A percentile compares a stretch with the other conserved stretches of the same genome.
These are phyloP conservation scores for Echiichthys vipera DNA, from an alignment of 2,797 vertebrate species.

Conservation along the genomic window DNA sequence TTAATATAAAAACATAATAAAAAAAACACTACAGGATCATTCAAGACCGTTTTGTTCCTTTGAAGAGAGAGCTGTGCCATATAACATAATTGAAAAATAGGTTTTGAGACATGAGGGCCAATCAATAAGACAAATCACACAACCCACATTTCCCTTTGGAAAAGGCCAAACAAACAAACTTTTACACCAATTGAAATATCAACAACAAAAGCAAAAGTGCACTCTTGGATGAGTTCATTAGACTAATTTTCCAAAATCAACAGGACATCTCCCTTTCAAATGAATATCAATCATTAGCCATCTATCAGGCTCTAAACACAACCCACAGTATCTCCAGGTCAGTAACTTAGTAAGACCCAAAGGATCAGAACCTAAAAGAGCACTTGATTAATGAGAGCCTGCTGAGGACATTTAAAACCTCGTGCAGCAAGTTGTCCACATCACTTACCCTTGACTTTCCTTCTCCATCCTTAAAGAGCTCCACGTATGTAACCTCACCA, in stretches of 20 bases:
- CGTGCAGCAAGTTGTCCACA: slow-evolving; percentile 95
- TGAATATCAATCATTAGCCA: slow-evolving; percentile 81
- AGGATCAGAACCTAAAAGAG: slow-evolving; percentile 80
- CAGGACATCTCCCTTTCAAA: slow-evolving; percentile 86
- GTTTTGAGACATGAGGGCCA: slow-evolving; percentile 80
- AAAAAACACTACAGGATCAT: slow-evolving; percentile 53
- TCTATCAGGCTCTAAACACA: slow-evolving; percentile 84
- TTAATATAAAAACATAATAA: slow-evolving; percentile 47
- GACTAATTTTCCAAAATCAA: slow-evolving; percentile 82
- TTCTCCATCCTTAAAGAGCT: slow-evolving; percentile 99
- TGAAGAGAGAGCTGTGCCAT: slow-evolving; percentile 75
- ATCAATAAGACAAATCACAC: slow-evolving; percentile 82
- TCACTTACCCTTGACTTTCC: slow-evolving; percentile 99
- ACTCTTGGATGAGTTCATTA: slow-evolving; percentile 79
- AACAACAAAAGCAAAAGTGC: slow-evolving; percentile 85
- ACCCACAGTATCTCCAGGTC: slow-evolving; percentile 82
- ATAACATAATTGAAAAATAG: slow-evolving; percentile 68
- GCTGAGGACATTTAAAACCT: slow-evolving; percentile 98
- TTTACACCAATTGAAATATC: slow-evolving; percentile 84
- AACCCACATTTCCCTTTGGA: slow-evolving; percentile 80
- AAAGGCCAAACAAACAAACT: slow-evolving; percentile 85
- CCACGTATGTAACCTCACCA: slow-evolving; percentile 99
- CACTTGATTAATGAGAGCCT: slow-evolving; percentile 89
- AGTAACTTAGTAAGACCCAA: slow-evolving; percentile 79
- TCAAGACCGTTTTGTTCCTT: slow-evolving; percentile 67